A percentile compares a stretch with the other conserved stretches of the same genome.
phyloP scores from a whole-genome alignment of 2,797 vertebrate genomes.

The Spinus pinus region DNA sequence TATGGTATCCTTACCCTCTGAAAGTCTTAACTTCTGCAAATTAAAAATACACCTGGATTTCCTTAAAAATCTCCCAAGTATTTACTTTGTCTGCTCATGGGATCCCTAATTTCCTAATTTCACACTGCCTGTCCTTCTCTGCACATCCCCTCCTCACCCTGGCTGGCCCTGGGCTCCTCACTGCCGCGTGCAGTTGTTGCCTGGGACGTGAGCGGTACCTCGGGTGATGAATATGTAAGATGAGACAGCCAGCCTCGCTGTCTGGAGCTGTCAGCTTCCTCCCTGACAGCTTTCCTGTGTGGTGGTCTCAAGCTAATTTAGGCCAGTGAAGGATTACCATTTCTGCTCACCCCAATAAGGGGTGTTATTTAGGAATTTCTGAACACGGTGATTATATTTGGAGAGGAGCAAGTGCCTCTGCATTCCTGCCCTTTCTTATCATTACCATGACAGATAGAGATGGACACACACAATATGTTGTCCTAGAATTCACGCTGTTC shows the following conservation, averaged over 20 bases:
- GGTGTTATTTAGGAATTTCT: conserved; percentile 44
- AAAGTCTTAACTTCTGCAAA: conserved; percentile 15
- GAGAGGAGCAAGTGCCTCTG: conserved; percentile 14
- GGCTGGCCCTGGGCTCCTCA: background rate
- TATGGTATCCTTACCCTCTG: background rate
- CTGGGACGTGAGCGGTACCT: background rate
- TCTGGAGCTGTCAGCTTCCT: conserved; percentile 30
- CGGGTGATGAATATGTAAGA: conserved; percentile 27
- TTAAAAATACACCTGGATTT: conserved; percentile 9
- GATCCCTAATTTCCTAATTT: conserved; percentile 50
- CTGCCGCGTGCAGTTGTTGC: background rate
- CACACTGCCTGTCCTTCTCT: background rate
- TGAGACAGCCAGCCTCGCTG: background rate
- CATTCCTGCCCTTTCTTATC: conserved; percentile 43
- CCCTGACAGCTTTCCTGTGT: background rate
- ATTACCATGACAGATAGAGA: conserved; percentile 38
- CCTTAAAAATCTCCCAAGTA: background rate
- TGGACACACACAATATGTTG: conserved; percentile 56
- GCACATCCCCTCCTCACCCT: background rate
- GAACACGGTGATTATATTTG: conserved; percentile 8
- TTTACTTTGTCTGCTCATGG: background rate
- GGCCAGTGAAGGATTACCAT: conserved; percentile 4
- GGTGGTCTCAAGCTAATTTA: conserved; percentile 43
- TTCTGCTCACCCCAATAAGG: conserved; percentile 37
- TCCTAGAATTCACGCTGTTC: conserved; percentile 42